Evolutionary conservation across 2,113 vertebrate genomes (phyloP), one percentile per base, ranked within the genome.

Genomic region (Mobula birostris): DNA sequence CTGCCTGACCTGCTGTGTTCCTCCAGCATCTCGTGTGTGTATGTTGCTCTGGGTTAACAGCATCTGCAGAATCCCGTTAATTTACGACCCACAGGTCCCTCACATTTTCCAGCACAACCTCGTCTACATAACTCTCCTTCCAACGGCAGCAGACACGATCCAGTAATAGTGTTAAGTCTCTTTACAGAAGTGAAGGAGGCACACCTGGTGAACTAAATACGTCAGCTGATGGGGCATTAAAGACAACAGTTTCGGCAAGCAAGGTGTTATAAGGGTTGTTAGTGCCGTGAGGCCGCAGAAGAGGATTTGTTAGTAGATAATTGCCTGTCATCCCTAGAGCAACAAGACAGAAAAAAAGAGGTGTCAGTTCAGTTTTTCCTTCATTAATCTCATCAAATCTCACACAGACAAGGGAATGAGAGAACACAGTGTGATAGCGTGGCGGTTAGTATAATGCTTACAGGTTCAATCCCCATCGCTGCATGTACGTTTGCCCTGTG

Each of bases 221-320:
- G 96, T 98, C 98, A 97, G 99, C 98, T 96, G 98, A 98, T 96
- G 98, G 98, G 97, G 98, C 97, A 98, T 99, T 99, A 98, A 98
- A 99, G 96, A 99, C 99, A 97, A 99, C 98, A 96, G 99, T 99
- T 98, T 99, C 99, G 96, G 99, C 99, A 97, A 99, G 98, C 97
- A 99, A 98, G 97, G 98, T 99, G 98, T 99, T 99, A 98, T 99
- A 99, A 96, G 99, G 99, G 97, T 99, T 99, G 98, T 99, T 99
- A 99, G 98, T 99, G 98, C 98, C 99, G 97, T 99, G 99, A 96
- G 99, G 98, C 98, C 99, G 99, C 97, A 99, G 99, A 97, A 99
- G 99, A 98, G 99, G 99, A 96, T 99, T 99, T 99, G 99, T 99
- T 99, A 99, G 98, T 98, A 99, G 99, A 97, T 99, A 99, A 98